phyloP scores from a whole-genome alignment of 2,888 invertebrate species.

The Eumacrocentrus americanus region DNA sequence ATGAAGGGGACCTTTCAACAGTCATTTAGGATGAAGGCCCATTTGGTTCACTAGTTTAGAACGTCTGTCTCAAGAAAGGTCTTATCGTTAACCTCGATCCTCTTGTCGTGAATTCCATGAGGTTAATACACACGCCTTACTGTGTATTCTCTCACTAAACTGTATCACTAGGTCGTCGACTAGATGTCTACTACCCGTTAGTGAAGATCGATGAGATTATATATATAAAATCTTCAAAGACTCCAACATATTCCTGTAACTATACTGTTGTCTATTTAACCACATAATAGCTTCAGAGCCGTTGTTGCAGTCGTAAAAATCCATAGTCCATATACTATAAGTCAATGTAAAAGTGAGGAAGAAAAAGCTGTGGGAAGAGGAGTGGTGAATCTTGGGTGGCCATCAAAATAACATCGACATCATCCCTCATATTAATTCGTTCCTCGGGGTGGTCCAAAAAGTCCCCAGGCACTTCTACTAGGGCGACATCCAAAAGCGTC shows the following conservation, averaged over 20 bases:
- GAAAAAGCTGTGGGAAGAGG: too few species aligned
- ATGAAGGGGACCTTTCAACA: not conserved
- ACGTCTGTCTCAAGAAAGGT: constrained; percentile 35
- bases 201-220: too few species aligned
- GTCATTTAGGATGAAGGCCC: not conserved
- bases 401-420: constrained; percentile 8
- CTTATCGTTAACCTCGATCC: constrained; percentile 55
- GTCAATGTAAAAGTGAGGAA: too few species aligned
- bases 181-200: constrained; percentile 28
- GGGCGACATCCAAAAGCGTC: constrained; percentile 32
- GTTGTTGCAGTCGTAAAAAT: too few species aligned
- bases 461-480: not conserved
- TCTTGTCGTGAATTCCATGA: constrained; percentile 34
- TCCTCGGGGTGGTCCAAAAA: constrained; percentile 11
- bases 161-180: constrained; percentile 49
- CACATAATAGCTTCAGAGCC: too few species aligned
- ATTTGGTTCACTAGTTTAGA: not conserved
- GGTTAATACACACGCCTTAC: constrained; percentile 41
- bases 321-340: too few species aligned
- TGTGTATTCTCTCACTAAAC: constrained; percentile 41
- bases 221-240: too few species aligned
- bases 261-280: too few species aligned
- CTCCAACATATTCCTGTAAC: too few species aligned
- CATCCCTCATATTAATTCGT: not conserved
- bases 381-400: not conserved